Conservation (phyloP, 2,888 invertebrate species). For the Dichetophora obliterata region DNA sequence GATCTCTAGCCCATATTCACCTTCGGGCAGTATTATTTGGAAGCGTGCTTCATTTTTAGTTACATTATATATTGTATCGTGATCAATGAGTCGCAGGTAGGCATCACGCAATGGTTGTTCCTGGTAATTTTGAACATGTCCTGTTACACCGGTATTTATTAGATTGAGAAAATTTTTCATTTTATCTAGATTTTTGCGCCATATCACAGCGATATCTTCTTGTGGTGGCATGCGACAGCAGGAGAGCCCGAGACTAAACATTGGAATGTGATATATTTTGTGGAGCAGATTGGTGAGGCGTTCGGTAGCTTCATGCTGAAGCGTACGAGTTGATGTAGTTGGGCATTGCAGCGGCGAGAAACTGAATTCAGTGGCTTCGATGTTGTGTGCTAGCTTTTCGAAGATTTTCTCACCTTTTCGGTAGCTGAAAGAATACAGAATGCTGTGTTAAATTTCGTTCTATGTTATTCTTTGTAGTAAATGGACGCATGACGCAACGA, state of each 20-base stretch:
- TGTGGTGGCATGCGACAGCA: conserved; percentile 87
- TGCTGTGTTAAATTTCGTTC: neutral
- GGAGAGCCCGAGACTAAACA: conserved; percentile 80
- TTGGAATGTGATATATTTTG: conserved; percentile 76
- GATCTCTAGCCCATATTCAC: conserved; percentile 76
- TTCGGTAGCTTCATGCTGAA: conserved; percentile 66
- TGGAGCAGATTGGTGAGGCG: conserved; percentile 74
- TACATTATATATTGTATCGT: conserved; percentile 73
- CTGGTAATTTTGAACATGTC: conserved; percentile 77
- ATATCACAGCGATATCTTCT: conserved; percentile 77
- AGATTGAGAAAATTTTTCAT: conserved; percentile 76
- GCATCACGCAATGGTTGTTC: conserved; percentile 80
- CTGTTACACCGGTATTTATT: conserved; percentile 79
- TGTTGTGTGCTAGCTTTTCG: conserved; percentile 61
- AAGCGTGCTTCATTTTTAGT: conserved; percentile 80
- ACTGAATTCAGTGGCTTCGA: conserved; percentile 63
- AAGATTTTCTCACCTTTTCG: conserved; percentile 61
- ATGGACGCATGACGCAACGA: too few relatives aligned
- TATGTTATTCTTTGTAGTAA: too few relatives aligned
- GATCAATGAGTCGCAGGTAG: conserved; percentile 75
- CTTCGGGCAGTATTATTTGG: conserved; percentile 79
- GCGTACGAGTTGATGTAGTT: conserved; percentile 54
- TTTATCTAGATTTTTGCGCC: conserved; percentile 78
- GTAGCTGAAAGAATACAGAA: conserved; percentile 50
- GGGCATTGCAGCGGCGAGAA: conserved; percentile 60